Base-by-base conservation (phyloP, 2,113 vertebrate species). In the Probosciger aterrimus region DNA sequence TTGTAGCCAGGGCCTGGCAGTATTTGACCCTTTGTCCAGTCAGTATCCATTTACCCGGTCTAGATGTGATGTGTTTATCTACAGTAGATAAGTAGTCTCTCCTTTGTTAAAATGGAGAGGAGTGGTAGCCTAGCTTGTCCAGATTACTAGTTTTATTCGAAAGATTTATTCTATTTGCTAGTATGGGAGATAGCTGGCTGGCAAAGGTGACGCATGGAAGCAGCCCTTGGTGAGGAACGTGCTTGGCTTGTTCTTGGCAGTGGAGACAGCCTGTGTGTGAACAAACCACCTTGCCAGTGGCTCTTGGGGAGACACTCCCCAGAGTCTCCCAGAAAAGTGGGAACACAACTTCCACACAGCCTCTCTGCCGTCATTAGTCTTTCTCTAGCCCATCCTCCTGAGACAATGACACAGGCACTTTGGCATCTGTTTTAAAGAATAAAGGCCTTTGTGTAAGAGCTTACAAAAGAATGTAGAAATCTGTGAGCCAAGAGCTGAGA, bases 401-500 rank as follows among this genome's bases (percentile, higher is more conserved):
- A 77, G 49, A 18, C 6, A 41, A 23, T 35, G 68, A 77, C 41
- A 31, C n/a, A 73, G 31, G 47, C 47, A 22, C 63, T 83, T 62
- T 37, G 57, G 82, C 63, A 57, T 82, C 67, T 80, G 11, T 71
- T 85, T 39, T 41, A 70, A 88, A 83, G 49, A 11, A 81, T 37
- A 80, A 65, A 70, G 76, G 63, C 28, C 28, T 86, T 93, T 88
- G 67, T 88, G 63, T 18, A 70, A 20, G 5, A 68, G 27, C 47
- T 73, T 65, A 64, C 11, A 41, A 57, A 93, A 88, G 22, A 90
- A 88, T n/a, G 44, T n/a, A 90, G 50, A 64, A 52, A 33, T 43
- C 59, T 88, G 78, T 77, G 49, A 88, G 92, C 68, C 92, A 95
- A 95, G 64, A 78, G 25, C 37, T 95, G 88, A 96, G 83, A 78